Evolutionary conservation across 35 echinoderm and acorn worm species (phyloP).

Genomic region (Apostichopus californicus): DNA sequence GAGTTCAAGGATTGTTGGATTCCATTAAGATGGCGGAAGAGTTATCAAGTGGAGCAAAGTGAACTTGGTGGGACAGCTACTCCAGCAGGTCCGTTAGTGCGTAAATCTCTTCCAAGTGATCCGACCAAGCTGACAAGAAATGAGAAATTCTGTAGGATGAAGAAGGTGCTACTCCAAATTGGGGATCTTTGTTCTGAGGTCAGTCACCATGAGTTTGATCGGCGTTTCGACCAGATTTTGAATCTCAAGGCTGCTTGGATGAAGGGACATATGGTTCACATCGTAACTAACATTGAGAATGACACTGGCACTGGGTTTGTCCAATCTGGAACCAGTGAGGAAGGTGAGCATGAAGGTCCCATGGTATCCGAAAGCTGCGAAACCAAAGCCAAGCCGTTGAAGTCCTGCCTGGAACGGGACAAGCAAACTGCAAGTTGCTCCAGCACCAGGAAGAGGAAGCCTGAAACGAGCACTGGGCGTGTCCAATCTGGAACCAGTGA

Average conservation of each 20-base stretch:
- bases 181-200: constrained; percentile 10
- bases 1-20: constrained; percentile 27
- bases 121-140: neutral
- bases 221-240: neutral
- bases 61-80: neutral
- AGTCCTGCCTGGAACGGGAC: neutral
- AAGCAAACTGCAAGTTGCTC: neutral
- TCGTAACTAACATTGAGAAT: neutral
- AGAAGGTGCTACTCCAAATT: constrained; percentile 7
- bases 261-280: neutral
- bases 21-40: constrained; percentile 1
- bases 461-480: neutral
- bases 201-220: neutral
- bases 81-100: neutral
- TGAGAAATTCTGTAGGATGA: constrained; percentile 25
- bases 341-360: too few species aligned
- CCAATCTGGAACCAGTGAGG: neutral
- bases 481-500: neutral
- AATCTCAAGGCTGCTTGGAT: neutral
- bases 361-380: neutral
- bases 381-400: neutral
- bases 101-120: neutral
- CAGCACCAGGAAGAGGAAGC: neutral
- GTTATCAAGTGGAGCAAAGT: neutral
- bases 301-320: neutral